Evolutionary conservation across 2,797 vertebrate genomes (phyloP).

Genomic region (Kryptopterus vitreolus): DNA sequence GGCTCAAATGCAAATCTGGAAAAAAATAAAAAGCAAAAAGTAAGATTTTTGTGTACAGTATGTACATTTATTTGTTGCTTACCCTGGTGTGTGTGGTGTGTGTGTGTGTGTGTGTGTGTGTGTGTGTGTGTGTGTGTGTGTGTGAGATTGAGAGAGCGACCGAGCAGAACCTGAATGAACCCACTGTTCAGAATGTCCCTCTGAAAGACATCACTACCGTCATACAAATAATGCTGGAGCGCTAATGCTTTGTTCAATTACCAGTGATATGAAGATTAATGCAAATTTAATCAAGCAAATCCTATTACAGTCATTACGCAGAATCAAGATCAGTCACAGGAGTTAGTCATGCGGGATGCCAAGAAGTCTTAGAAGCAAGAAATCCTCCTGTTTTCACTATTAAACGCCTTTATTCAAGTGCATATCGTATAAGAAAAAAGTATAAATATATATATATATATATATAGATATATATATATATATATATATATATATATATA

Average conservation of each 20-base stretch:
- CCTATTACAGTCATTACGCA: not conserved
- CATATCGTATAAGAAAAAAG: not conserved
- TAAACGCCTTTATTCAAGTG: not conserved
- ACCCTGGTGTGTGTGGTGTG: not conserved
- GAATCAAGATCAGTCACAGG: not conserved
- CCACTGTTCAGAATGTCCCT: slow-evolving; percentile 76
- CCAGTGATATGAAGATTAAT: not conserved
- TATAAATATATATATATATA: too few relatives aligned
- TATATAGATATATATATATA: too few relatives aligned
- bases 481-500: too few relatives aligned
- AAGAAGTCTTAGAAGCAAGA: too few relatives aligned
- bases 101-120: not conserved
- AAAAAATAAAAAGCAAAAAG: too few relatives aligned
- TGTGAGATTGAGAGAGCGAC: slow-evolving; percentile 27
- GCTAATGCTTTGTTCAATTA: not conserved
- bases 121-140: not conserved
- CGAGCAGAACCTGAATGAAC: slow-evolving; percentile 70
- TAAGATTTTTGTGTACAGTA: too few relatives aligned
- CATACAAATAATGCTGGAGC: slow-evolving; percentile 19
- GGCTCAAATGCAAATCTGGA: not conserved
- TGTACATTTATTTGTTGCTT: not conserved
- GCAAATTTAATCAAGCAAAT: not conserved
- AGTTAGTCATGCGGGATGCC: not conserved
- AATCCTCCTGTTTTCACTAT: not conserved
- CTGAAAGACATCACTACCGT: slow-evolving; percentile 70